Base-by-base conservation (phyloP, 2,113 vertebrate species). In the Nibea coibor region DNA sequence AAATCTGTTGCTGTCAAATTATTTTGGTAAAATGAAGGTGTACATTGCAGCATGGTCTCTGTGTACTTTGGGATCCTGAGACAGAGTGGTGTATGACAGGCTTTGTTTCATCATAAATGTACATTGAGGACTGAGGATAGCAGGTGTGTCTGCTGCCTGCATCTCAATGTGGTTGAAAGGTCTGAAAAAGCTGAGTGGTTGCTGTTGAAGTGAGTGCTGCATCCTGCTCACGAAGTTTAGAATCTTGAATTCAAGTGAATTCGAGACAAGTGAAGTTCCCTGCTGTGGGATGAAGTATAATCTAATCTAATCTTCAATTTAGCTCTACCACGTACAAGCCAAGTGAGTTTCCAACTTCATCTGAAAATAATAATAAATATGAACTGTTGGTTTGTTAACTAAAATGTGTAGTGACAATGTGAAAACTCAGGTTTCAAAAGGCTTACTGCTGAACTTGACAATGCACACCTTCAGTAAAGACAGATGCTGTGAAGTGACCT, bases 401-500 rank as follows among this genome's bases (percentile, higher is more conserved):
- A 43, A n/a, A 3, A 17, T 10, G 19, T 47, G 24, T 35, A 31
- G 20, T 42, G 51, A 51, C 5, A 39, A 39, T 14, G 17, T 12
- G 17, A 19, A 50, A 31, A 1, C 28, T 17, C 3, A 3, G 3
- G 24, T 59, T 47, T 72, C 0, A 28, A n/a, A 26, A 20, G 6
- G n/a, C 11, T 47, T 35, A 5, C 31, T 17, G 54, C 2, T 51
- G 22, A 53, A 28, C 22, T 67, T 68, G 10, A 69, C 42, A 51
- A 28, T 45, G 22, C 24, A 39, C 28, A 35, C 19, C n/a, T 24
- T 26, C 16, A 22, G 6, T 31, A 24, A 16, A 42, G n/a, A 35
- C 63, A 28, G 5, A 63, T 0, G 48, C 31, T 45, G 48, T 20
- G 2, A 82, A 83, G 64, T 66, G 24, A 62, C 56, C 39, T 72